Conservation (phyloP, 2,888 invertebrate species). For the Ptilodon capucinus region DNA sequence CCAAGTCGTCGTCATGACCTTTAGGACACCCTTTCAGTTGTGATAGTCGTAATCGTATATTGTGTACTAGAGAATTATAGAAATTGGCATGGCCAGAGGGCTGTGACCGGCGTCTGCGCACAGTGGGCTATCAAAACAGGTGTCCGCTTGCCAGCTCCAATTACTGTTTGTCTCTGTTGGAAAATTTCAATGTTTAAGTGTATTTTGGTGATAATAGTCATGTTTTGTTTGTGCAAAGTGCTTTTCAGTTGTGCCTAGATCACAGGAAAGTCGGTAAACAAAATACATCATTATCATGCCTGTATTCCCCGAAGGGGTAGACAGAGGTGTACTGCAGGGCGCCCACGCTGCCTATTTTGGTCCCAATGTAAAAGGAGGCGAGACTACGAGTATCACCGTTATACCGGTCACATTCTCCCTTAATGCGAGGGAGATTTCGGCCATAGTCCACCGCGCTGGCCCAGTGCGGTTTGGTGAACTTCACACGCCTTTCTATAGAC, state of each 20-base stretch:
- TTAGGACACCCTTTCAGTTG: not conserved
- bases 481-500: too few species aligned
- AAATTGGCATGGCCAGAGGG: slow-evolving; percentile 16
- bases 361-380: too few species aligned
- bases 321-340: too few species aligned
- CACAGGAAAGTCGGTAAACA: not conserved
- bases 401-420: too few species aligned
- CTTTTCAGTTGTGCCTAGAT: not conserved
- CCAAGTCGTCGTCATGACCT: too few species aligned
- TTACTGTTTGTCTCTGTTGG: slow-evolving; percentile 17
- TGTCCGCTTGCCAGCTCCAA: slow-evolving; percentile 9
- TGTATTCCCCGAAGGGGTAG: too few species aligned
- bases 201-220: slow-evolving; percentile 12
- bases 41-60: not conserved
- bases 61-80: not conserved
- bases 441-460: too few species aligned
- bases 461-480: too few species aligned
- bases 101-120: slow-evolving; percentile 16
- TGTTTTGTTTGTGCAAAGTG: slow-evolving; percentile 10
- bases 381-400: too few species aligned
- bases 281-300: too few species aligned
- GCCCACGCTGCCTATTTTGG: too few species aligned
- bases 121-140: slow-evolving; percentile 22
- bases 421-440: too few species aligned
- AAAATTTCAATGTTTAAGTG: not conserved